These are phyloP conservation scores for Neodiprion lecontei DNA, from an alignment of 1,140 invertebrate genomes.

Conservation along the genomic window DNA sequence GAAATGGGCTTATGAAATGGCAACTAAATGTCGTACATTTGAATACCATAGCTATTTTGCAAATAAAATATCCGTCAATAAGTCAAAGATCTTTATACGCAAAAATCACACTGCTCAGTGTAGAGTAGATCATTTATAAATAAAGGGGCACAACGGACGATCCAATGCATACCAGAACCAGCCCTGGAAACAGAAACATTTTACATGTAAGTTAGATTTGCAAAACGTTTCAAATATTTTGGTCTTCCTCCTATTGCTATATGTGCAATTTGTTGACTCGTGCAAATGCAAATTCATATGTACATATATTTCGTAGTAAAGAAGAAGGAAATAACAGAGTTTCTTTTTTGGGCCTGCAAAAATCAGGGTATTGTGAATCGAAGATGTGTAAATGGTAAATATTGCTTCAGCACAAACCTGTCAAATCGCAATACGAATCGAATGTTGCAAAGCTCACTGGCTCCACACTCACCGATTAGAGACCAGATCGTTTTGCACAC, in stretches of 20 bases:
- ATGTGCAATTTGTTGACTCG: conserved; percentile 17
- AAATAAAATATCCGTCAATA: conserved; percentile 8
- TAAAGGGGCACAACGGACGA: conserved; percentile 31
- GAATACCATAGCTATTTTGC: background rate
- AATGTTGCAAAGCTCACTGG: conserved; percentile 27
- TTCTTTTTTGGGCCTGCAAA: too few species aligned
- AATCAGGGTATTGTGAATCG: background rate
- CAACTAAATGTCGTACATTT: background rate
- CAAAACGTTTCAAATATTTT: conserved; percentile 19
- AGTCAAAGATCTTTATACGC: conserved; percentile 5
- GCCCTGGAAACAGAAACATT: conserved; percentile 51
- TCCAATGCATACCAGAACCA: conserved; percentile 48
- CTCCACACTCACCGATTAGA: conserved; percentile 30
- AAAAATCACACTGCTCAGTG: conserved; percentile 21
- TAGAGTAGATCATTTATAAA: conserved; percentile 25
- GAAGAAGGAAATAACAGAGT: too few species aligned
- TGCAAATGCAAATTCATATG: background rate
- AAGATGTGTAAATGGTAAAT: background rate
- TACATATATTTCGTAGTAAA: too few species aligned
- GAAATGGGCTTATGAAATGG: background rate
- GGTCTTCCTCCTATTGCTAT: conserved; percentile 15
- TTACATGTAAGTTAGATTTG: conserved; percentile 40
- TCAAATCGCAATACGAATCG: conserved; percentile 13
- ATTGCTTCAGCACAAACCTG: background rate
- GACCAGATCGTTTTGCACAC: conserved; percentile 19